Percentiles rank a stretch among this genome's conserved stretches.
These are phyloP conservation scores for Mastacembelus armatus DNA, from an alignment of 2,797 vertebrate genomes.

Conservation along the genomic window DNA sequence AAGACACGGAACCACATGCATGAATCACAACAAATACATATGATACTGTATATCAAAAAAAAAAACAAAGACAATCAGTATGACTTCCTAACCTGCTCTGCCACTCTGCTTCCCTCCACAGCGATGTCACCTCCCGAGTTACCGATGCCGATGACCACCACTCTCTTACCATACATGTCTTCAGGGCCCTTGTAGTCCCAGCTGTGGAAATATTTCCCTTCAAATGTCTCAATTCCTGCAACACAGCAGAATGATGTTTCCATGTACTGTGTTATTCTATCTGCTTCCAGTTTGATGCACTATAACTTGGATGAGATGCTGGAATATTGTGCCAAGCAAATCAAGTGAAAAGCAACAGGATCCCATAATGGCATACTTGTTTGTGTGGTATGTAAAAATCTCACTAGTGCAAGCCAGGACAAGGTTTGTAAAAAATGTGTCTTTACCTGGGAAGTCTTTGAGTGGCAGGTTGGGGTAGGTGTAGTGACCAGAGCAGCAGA, in stretches of 20 bases:
- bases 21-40: not conserved
- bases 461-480: conserved; percentile 87
- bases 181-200: conserved; percentile 84
- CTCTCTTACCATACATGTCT: conserved; percentile 78
- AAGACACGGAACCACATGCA: not conserved
- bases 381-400: too few species aligned
- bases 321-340: not conserved
- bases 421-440: not conserved
- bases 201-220: conserved; percentile 83
- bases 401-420: too few species aligned
- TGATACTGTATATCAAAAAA: not conserved
- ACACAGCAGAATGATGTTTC: not conserved
- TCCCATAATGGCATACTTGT: not conserved
- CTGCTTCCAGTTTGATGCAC: not conserved
- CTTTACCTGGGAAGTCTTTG: conserved; percentile 88
- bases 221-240: conserved; percentile 83
- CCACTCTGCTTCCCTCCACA: conserved; percentile 77
- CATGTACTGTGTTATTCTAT: not conserved
- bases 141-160: conserved; percentile 83
- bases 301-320: not conserved
- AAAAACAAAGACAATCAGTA: not conserved
- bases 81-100: conserved; percentile 70
- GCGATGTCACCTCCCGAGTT: conserved; percentile 85
- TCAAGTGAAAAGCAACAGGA: not conserved
- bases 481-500: conserved; percentile 92